phyloP scores from a whole-genome alignment of 1,140 invertebrate genomes.

The Calephelis nemesis region DNA sequence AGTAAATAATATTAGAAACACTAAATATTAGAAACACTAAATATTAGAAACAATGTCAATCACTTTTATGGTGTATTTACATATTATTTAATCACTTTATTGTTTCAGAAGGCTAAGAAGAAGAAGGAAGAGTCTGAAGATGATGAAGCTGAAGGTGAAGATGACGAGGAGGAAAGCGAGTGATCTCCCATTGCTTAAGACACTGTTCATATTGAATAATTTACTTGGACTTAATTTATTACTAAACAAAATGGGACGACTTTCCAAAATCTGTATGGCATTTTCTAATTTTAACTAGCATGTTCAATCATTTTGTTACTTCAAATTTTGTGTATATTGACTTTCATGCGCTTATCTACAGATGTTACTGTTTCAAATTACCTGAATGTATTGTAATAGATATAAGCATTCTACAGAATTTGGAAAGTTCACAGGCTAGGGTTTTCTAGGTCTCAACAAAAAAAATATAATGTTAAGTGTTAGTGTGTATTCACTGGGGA shows the following conservation, averaged over 20 bases:
- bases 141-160: constrained; percentile 73
- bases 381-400: constrained; percentile 29
- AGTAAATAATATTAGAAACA: no score
- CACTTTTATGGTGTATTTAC: constrained; percentile 10
- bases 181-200: constrained; percentile 71
- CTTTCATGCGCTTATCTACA: constrained; percentile 12
- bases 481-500: constrained; percentile 76
- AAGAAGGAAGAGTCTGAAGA: constrained; percentile 79
- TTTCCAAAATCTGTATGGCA: constrained; percentile 73
- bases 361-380: constrained; percentile 6
- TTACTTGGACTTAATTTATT: constrained; percentile 80
- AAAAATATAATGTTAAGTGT: constrained; percentile 78
- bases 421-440: constrained; percentile 74
- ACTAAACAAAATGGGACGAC: constrained; percentile 74
- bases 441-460: constrained; percentile 65
- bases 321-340: constrained; percentile 35
- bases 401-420: constrained; percentile 63
- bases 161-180: constrained; percentile 78
- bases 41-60: neutral
- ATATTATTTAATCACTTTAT: constrained; percentile 33
- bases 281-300: constrained; percentile 14
- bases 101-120: constrained; percentile 75
- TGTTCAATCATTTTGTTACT: constrained; percentile 28
- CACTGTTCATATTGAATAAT: constrained; percentile 80
- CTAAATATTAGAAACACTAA: no score